Base-by-base conservation (phyloP, 2,888 invertebrate species). In the Macaria liturata region DNA sequence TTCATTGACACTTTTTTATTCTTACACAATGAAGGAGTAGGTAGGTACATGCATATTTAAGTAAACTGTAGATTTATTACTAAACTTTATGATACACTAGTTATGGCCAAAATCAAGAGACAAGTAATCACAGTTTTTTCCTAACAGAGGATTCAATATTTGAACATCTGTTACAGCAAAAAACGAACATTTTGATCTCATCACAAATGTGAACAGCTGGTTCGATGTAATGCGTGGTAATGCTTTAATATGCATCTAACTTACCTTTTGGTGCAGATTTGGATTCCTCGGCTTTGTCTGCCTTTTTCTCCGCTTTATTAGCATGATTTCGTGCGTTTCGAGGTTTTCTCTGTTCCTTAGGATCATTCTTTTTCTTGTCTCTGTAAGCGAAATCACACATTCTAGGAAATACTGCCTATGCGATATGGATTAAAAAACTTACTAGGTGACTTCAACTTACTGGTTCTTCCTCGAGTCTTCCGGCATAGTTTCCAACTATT, bases 281-380 rank as follows among this genome's bases (percentile, higher is more conserved):
- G 1, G 65, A 57, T 39, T 77, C 75, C 49, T 76, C 74, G 9
- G 48, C 9, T 42, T 69, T 76, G 30, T 76, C 80, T 3, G 53
- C 5, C 54, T 76, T 79, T 49, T 67, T 80, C 20, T 83, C 80
- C 8, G 54, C 48, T 51, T 64, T 67, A 42, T 58, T 53, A 6
- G 59, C 45, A 32, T 62, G 66, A 39, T 62, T 63, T 44, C 66
- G 62, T 0, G 60, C 46, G 44, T 61, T 60, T 3, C 87, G 80
- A 31, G 83, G 81, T 65, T 75, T 79, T 43, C 89, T 79, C 63
- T 90, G 90, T 20, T 90, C 90, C 68, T 88, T 91, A 0, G 88
- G 76, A 9, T 85, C 86, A 72, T 75, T 69, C 65, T 78, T 84
- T 49, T 73, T 78, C 69, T 83, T 86, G 46, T 80, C 79, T 57